Conservation (phyloP, 2,797 vertebrate species). For the Notolepis coatsorum region DNA sequence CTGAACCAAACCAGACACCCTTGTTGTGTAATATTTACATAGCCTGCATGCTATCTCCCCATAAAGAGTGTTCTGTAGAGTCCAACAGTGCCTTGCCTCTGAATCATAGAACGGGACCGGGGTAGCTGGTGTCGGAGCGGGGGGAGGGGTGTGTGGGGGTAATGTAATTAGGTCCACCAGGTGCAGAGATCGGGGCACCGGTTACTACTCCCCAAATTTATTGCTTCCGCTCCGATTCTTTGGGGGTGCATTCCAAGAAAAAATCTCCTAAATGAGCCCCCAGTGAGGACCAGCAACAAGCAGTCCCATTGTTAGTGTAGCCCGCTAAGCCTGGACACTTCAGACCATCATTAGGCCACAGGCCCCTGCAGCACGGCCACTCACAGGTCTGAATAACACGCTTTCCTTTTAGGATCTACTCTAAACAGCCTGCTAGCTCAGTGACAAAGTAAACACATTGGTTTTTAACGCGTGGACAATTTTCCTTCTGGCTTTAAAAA, state of each 20-base stretch:
- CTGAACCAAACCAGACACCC: conserved; percentile 62
- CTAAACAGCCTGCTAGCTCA: conserved; percentile 27
- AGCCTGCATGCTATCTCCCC: conserved; percentile 80
- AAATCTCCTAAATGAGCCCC: conserved; percentile 61
- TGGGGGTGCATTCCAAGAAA: conserved; percentile 57
- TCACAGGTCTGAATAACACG: conserved; percentile 43
- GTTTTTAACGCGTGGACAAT: conserved; percentile 5
- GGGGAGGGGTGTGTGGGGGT: conserved; percentile 48
- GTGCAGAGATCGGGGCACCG: conserved; percentile 90
- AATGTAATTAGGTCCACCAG: conserved; percentile 97
- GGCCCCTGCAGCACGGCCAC: conserved; percentile 9
- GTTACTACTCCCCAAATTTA: conserved; percentile 95
- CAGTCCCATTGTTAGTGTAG: conserved; percentile 56
- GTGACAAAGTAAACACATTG: conserved; percentile 58
- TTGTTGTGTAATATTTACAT: conserved; percentile 83
- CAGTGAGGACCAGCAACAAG: conserved; percentile 65
- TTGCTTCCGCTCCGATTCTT: conserved; percentile 94
- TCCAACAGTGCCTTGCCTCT: conserved; percentile 32
- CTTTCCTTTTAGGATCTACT: conserved; percentile 38
- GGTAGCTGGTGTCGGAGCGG: conserved; percentile 59
- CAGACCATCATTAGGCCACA: conserved; percentile 34
- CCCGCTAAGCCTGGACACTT: conserved; percentile 38
- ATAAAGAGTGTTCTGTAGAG: conserved; percentile 60
- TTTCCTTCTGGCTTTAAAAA: conserved; percentile 14
- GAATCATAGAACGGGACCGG: conserved; percentile 55